Percentiles rank a stretch among this genome's conserved stretches.
Evolutionary conservation across 2,113 vertebrate species (phyloP).

Genomic region (Thamnaconus septentrionalis): DNA sequence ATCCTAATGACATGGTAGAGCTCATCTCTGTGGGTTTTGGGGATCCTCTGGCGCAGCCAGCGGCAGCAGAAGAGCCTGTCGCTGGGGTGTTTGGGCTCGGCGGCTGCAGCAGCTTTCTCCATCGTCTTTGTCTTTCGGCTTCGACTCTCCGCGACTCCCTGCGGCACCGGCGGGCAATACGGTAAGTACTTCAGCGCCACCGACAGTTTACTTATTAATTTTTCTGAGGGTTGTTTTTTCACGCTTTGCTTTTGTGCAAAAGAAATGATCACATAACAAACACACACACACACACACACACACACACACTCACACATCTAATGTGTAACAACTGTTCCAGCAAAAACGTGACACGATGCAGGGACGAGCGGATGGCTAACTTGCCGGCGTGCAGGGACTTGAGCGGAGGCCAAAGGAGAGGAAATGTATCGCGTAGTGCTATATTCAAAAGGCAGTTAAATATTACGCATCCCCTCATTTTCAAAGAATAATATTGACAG

Average conservation of each 20-base stretch:
- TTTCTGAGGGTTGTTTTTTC: background rate
- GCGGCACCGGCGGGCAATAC: background rate
- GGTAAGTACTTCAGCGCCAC: constrained; percentile 40
- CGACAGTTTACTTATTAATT: constrained; percentile 61
- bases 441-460: constrained; percentile 2
- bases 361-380: background rate
- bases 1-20: constrained; percentile 73
- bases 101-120: background rate
- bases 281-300: background rate
- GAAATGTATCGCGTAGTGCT: background rate
- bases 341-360: background rate
- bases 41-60: constrained; percentile 53
- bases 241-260: background rate
- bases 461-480: constrained; percentile 4
- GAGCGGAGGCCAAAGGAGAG: too few species aligned
- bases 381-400: background rate
- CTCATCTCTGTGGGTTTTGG: constrained; percentile 66
- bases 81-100: constrained; percentile 45
- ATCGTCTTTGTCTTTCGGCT: constrained; percentile 26
- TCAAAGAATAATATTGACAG: constrained; percentile 9
- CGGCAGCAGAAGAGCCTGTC: constrained; percentile 65
- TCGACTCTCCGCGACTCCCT: constrained; percentile 4
- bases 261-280: too few species aligned
- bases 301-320: background rate
- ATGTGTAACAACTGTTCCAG: background rate